Conservation (phyloP, 2,113 vertebrate species). For the Proteles cristata region DNA sequence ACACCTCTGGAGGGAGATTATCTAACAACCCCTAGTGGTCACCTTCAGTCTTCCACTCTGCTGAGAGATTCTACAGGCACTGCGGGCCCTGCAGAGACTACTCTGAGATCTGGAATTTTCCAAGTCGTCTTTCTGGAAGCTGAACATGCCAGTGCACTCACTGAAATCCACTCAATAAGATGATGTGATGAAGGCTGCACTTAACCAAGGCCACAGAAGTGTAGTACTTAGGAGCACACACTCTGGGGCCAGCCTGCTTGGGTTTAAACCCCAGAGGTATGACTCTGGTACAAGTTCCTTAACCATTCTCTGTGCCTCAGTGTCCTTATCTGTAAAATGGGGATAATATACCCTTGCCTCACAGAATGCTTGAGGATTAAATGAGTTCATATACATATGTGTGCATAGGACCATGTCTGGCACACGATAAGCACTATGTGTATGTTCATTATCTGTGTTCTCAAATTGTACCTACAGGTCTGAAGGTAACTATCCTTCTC, state of each 20-base stretch:
- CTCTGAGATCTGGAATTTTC: neutral
- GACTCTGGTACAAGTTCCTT: neutral
- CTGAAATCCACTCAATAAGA: neutral
- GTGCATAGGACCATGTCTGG: neutral
- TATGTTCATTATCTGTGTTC: neutral
- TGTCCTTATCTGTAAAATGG: neutral
- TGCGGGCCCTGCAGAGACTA: neutral
- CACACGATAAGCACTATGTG: rapidly evolving
- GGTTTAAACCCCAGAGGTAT: neutral
- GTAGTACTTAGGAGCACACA: neutral
- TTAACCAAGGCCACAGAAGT: neutral
- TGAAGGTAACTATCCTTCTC: neutral
- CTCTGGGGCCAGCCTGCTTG: neutral
- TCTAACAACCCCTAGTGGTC: neutral
- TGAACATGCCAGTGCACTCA: neutral
- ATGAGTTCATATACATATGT: neutral
- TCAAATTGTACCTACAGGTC: neutral
- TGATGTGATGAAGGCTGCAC: neutral
- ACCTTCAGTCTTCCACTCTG: neutral
- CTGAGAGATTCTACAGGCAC: neutral
- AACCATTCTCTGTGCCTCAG: neutral
- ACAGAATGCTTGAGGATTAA: neutral
- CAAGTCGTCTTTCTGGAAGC: neutral
- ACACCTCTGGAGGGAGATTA: neutral
- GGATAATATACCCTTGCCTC: neutral